These are phyloP conservation scores for Mya arenaria DNA, from an alignment of 1,140 invertebrate genomes.

Conservation along the genomic window DNA sequence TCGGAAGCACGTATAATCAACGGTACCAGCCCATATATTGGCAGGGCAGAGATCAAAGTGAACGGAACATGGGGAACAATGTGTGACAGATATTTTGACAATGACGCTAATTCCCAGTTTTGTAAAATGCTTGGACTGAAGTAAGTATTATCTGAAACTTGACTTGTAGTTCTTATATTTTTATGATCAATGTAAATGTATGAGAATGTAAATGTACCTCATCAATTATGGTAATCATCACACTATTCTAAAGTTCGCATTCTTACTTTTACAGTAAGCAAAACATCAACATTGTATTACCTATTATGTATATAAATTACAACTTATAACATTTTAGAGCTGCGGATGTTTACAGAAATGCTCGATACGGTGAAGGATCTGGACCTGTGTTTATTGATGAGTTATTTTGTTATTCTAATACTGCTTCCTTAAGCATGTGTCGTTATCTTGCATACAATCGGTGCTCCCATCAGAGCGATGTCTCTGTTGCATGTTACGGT, in stretches of 20 bases:
- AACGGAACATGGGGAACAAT: constrained; percentile 17
- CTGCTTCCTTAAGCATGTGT: not conserved
- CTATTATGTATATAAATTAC: not conserved
- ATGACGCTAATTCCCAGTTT: not conserved
- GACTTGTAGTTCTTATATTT: too few species aligned
- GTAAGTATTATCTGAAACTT: not conserved
- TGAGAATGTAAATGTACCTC: too few species aligned
- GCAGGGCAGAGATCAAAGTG: constrained; percentile 1
- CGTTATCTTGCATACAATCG: not conserved
- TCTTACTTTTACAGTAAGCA: too few species aligned
- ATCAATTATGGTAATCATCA: too few species aligned
- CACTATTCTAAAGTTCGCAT: too few species aligned
- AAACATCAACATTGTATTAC: not conserved
- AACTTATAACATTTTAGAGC: not conserved
- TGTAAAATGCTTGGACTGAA: not conserved
- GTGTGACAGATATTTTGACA: not conserved
- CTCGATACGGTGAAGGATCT: not conserved
- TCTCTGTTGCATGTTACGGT: not conserved
- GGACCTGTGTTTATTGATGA: not conserved
- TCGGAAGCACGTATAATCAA: not conserved
- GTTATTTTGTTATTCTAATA: not conserved
- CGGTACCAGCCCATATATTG: not conserved
- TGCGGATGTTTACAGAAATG: not conserved
- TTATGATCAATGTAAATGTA: too few species aligned
- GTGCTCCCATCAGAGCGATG: not conserved